Percentiles rank a stretch among this genome's conserved stretches.
Conservation (phyloP, 2,888 invertebrate genomes). For the Aplocera efformata region DNA sequence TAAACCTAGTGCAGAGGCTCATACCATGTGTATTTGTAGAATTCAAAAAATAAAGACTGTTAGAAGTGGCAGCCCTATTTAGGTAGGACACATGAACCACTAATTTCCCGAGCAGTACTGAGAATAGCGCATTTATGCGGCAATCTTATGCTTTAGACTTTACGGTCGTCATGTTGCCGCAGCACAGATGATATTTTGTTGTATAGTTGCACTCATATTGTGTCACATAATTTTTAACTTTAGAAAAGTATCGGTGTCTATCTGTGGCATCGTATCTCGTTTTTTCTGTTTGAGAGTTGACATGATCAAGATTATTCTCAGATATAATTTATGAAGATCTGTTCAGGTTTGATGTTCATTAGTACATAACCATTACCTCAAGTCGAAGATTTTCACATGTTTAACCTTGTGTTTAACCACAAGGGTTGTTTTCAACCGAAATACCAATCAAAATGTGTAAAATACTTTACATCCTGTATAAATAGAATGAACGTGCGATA, state of each 20-base stretch:
- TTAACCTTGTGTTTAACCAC: too few species aligned
- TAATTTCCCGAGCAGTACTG: slow-evolving; percentile 11
- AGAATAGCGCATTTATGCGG: slow-evolving; percentile 24
- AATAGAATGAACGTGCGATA: not conserved
- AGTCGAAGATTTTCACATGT: too few species aligned
- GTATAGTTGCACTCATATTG: slow-evolving; percentile 21
- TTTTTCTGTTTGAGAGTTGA: too few species aligned
- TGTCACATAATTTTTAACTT: slow-evolving; percentile 16
- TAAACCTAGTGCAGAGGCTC: too few species aligned
- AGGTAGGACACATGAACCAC: slow-evolving; percentile 2
- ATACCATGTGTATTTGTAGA: too few species aligned
- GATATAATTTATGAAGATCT: too few species aligned
- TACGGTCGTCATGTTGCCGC: slow-evolving; percentile 27
- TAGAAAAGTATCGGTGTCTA: too few species aligned
- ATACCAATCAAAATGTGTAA: slow-evolving; percentile 1
- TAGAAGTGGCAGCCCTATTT: slow-evolving; percentile 1
- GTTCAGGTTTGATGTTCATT: too few species aligned
- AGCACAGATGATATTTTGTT: slow-evolving; percentile 24
- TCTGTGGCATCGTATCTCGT: too few species aligned
- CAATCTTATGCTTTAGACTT: slow-evolving; percentile 31
- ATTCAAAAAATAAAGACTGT: too few species aligned
- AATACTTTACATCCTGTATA: not conserved
- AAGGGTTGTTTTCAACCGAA: slow-evolving; percentile 6
- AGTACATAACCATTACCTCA: too few species aligned
- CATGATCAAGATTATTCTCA: too few species aligned